Base-by-base conservation (phyloP, 64 coral and sea anemone genomes). In the Exaiptasia diaphana region DNA sequence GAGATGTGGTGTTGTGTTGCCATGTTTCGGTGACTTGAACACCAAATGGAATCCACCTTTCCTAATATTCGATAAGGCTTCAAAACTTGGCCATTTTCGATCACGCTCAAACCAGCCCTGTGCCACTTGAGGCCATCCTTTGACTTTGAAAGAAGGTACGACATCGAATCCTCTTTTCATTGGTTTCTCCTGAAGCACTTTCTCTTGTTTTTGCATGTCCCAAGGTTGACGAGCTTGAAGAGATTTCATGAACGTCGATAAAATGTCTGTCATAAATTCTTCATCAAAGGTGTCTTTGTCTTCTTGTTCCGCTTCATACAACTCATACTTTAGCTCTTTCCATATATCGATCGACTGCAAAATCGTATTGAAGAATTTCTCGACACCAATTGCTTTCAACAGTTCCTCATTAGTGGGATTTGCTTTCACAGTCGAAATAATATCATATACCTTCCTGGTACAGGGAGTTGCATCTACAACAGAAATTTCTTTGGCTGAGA, bases 21-120 rank as follows among this genome's bases (percentile, higher is more conserved):
- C 39, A n/a, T n/a, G n/a, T 13, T 78, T 78, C 3, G 80, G 80
- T 5, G 41, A 32, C 50, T 90, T 90, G 5, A 84, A 80, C 0
- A 90, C 88, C 4, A 90, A 15, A 24, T 90, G 81, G 53, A 71
- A 90, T 4, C 88, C 88, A 33, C 78, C 80, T 4, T 78, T 36
- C 20, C 83, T 15, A 55, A 90, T 74, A 21, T 56, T 53, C 15
- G 63, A 41, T 23, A 90, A 34, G 20, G 38, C 65, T 5, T 72
- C 21, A 0, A 54, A 28, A 37, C 37, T 59, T 36, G 88, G 88
- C 88, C 88, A 90, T 55, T 60, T 34, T 10, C 88, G 88, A 7
- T 43, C 74, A 36, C 88, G 60, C 67, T 39, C 14, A 32, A 56
- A 14, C 88, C 88, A 91, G 11, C 68, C 64, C 8, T 17, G 13